Conservation (phyloP, 2,797 vertebrate genomes). For the Sebastes elongatus region DNA sequence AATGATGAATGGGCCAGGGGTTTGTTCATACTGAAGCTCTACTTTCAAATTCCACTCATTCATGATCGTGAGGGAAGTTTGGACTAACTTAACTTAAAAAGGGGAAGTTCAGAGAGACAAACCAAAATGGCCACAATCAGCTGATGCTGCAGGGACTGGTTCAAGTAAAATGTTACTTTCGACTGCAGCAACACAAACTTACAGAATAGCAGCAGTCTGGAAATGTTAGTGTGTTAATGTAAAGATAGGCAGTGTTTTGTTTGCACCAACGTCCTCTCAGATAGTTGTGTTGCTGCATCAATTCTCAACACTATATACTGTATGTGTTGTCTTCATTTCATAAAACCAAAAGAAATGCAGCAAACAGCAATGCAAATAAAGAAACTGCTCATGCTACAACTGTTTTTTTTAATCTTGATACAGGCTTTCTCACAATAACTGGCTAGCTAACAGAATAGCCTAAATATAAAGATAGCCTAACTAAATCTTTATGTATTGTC, state of each 20-base stretch:
- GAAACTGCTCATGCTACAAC: background rate
- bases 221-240: background rate
- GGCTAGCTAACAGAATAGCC: background rate
- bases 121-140: constrained; percentile 33
- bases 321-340: background rate
- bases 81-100: constrained; percentile 21
- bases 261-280: background rate
- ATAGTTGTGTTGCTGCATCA: background rate
- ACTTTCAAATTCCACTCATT: constrained; percentile 52
- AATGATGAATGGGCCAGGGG: constrained; percentile 40
- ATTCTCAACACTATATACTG: background rate
- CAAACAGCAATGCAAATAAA: background rate
- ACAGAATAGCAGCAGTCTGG: background rate
- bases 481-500: background rate
- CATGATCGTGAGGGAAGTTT: constrained; percentile 29
- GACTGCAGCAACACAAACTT: background rate
- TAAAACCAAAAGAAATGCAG: background rate
- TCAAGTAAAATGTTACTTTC: background rate
- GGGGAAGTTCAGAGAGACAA: constrained; percentile 25
- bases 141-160: constrained; percentile 15
- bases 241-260: background rate
- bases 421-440: background rate
- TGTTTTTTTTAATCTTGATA: background rate
- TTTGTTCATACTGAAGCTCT: constrained; percentile 29
- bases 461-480: too few species aligned